phyloP scores from a whole-genome alignment of 2,888 invertebrate genomes.

The Caenorhabditis zanzibari region DNA sequence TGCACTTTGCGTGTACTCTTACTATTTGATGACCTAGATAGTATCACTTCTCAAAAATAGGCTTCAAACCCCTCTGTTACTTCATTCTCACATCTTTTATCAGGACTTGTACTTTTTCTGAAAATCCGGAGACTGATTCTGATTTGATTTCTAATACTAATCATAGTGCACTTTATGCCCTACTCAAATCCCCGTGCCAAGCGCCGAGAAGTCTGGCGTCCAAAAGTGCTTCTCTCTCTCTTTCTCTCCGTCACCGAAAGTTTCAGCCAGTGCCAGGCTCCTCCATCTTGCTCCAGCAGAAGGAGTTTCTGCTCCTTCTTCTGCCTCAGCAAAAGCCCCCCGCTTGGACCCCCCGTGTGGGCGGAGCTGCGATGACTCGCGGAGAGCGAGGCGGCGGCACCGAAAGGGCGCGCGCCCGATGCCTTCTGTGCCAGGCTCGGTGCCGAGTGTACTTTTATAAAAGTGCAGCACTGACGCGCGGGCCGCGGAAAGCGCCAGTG shows the following conservation, averaged over 20 bases:
- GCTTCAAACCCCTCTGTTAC: neutral
- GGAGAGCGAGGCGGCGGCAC: slow-evolving; percentile 57
- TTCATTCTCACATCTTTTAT: neutral
- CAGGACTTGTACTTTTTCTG: neutral
- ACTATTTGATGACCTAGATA: neutral
- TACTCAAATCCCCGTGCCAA: slow-evolving; percentile 37
- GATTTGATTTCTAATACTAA: slow-evolving; percentile 27
- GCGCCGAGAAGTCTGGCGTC: slow-evolving; percentile 20
- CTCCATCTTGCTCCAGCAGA: slow-evolving; percentile 26
- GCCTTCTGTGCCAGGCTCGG: slow-evolving; percentile 55
- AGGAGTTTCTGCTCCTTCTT: neutral
- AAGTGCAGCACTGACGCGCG: slow-evolving; percentile 46
- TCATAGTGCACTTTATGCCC: slow-evolving; percentile 21
- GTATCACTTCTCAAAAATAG: too few species aligned
- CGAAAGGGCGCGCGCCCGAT: slow-evolving; percentile 27
- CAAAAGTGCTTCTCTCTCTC: slow-evolving; percentile 24
- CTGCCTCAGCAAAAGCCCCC: neutral
- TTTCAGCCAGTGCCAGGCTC: slow-evolving; percentile 53
- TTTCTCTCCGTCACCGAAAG: slow-evolving; percentile 4
- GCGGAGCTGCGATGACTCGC: slow-evolving; percentile 42
- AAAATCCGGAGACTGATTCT: neutral
- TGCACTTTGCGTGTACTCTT: neutral
- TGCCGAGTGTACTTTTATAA: slow-evolving; percentile 54
- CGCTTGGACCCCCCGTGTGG: slow-evolving; percentile 1
- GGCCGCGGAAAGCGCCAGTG: slow-evolving; percentile 27